Percentiles rank a stretch among this genome's conserved stretches.
phyloP scores from a whole-genome alignment of 23 tunicate genomes.

The Trididemnum miniatum region DNA sequence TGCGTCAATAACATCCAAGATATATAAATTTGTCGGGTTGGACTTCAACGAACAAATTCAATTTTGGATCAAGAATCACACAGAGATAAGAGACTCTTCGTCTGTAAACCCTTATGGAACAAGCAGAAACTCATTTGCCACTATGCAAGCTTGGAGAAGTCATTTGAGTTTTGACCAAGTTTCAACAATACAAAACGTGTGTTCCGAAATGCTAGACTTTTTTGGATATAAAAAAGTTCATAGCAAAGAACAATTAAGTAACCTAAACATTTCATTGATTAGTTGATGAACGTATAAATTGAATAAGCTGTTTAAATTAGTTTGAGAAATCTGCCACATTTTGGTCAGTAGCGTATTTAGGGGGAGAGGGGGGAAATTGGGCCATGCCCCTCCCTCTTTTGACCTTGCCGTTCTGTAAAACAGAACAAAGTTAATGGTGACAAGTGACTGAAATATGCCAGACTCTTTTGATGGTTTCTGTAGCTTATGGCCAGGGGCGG shows the following conservation, averaged over 20 bases:
- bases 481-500: too few relatives aligned
- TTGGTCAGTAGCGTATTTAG: too few relatives aligned
- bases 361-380: too few relatives aligned
- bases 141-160: slow-evolving; percentile 85
- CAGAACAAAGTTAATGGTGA: too few relatives aligned
- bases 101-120: slow-evolving; percentile 60
- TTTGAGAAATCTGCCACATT: too few relatives aligned
- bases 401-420: too few relatives aligned
- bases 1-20: slow-evolving; percentile 35
- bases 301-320: too few relatives aligned
- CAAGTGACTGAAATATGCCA: too few relatives aligned
- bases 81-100: slow-evolving; percentile 25
- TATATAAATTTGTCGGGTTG: slow-evolving; percentile 66
- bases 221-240: slow-evolving; percentile 51
- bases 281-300: too few relatives aligned
- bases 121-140: slow-evolving; percentile 53
- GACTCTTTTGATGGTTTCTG: too few relatives aligned
- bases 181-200: slow-evolving; percentile 32
- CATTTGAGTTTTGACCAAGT: slow-evolving; percentile 40
- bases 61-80: slow-evolving; percentile 60
- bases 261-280: neutral
- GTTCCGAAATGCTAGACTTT: slow-evolving; percentile 37
- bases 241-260: slow-evolving; percentile 35
- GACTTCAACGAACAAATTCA: slow-evolving; percentile 25
- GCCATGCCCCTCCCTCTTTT: too few relatives aligned